phyloP scores from a whole-genome alignment of 2,797 vertebrate genomes.

The Eulemur coronatus region DNA sequence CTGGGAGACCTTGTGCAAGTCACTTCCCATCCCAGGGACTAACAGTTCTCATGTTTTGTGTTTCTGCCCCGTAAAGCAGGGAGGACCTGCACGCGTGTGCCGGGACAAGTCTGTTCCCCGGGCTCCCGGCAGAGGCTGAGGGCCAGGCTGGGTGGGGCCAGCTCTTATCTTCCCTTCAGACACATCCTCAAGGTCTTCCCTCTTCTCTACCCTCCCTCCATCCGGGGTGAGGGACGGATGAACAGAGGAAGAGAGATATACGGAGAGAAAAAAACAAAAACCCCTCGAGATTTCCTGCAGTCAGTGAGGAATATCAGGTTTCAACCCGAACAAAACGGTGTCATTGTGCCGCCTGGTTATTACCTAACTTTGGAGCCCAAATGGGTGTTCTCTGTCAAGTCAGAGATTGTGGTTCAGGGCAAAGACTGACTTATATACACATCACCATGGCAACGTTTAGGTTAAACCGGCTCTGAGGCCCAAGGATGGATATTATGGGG shows the following conservation, averaged over 20 bases:
- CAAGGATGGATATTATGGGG: conserved; percentile 76
- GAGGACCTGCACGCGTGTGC: fast-evolving
- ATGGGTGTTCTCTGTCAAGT: conserved; percentile 84
- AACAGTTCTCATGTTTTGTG: not conserved
- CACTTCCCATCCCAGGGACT: not conserved
- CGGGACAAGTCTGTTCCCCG: not conserved
- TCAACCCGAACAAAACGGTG: conserved; percentile 81
- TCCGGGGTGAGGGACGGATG: not conserved
- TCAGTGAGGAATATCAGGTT: conserved; percentile 80
- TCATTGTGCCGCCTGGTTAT: conserved; percentile 75
- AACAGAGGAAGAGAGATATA: not conserved
- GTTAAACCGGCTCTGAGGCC: conserved; percentile 34
- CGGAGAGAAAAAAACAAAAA: not conserved
- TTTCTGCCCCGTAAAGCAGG: not conserved
- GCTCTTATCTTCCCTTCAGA: not conserved
- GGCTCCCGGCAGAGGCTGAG: not conserved
- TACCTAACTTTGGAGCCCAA: conserved; percentile 84
- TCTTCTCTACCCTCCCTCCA: not conserved
- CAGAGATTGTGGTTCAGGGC: conserved; percentile 85
- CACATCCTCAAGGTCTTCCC: not conserved
- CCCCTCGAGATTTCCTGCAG: conserved; percentile 82
- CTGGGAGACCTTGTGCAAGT: not conserved
- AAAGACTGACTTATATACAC: conserved; percentile 87
- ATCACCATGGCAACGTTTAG: conserved; percentile 82
- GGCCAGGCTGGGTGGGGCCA: not conserved